Evolutionary conservation across 2,797 vertebrate genomes (phyloP).

Genomic region (Hydrophis major): DNA sequence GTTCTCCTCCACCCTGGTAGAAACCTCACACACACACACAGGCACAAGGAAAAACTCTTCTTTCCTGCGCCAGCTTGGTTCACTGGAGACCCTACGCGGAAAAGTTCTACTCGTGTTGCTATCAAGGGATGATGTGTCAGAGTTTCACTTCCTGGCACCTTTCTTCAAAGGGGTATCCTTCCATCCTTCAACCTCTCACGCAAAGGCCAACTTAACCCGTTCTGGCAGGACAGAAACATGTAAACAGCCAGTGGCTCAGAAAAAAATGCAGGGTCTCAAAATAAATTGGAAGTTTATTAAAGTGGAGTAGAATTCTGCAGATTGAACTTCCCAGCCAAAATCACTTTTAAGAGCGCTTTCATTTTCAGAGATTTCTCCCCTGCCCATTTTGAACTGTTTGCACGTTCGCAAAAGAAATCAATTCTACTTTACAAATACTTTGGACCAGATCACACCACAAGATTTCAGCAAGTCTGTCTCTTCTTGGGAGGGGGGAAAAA

Average conservation of each 20-base stretch:
- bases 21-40: not conserved
- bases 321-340: constrained; percentile 15
- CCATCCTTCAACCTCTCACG: not conserved
- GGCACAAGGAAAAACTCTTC: not conserved
- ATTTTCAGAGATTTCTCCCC: not conserved
- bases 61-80: not conserved
- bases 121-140: not conserved
- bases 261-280: not conserved
- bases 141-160: not conserved
- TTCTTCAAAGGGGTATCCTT: not conserved
- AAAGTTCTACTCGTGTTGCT: accelerated
- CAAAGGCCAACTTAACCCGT: not conserved
- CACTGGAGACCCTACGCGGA: not conserved
- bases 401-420: not conserved
- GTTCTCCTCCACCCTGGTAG: accelerated
- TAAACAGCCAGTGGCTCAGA: not conserved
- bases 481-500: not conserved
- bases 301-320: constrained; percentile 24
- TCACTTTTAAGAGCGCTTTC: not conserved
- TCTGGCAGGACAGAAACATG: too few species aligned
- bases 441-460: not conserved
- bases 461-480: not conserved
- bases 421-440: not conserved
- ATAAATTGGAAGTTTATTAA: constrained; percentile 56
- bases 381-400: constrained; percentile 5